Evolutionary conservation across 1,140 invertebrate genomes (phyloP).

Genomic region (Lepidurus arcticus): DNA sequence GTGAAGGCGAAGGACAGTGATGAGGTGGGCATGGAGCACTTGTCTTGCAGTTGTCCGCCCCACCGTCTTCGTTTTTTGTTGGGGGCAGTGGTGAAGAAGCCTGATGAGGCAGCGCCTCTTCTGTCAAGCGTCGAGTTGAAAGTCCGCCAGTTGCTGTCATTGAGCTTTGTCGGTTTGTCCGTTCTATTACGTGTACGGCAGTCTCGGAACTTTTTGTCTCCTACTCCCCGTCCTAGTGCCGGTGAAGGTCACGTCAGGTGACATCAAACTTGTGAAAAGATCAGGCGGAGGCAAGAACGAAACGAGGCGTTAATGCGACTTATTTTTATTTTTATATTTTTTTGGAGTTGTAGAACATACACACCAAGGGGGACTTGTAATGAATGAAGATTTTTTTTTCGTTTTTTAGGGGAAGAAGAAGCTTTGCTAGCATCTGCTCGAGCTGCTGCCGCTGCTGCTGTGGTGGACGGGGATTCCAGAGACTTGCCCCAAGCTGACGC

Average conservation of each 20-base stretch:
- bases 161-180: too few species aligned
- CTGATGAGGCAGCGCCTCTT: neutral
- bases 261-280: too few species aligned
- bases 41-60: neutral
- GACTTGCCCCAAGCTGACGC: constrained; percentile 20
- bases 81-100: neutral
- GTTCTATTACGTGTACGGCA: too few species aligned
- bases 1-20: constrained; percentile 9
- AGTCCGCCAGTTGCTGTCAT: neutral
- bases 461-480: neutral
- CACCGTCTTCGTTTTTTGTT: neutral
- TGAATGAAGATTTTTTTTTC: neutral
- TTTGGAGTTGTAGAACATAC: neutral
- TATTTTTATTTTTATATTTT: too few species aligned
- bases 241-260: too few species aligned
- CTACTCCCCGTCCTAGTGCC: too few species aligned
- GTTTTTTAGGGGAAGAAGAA: constrained; percentile 30
- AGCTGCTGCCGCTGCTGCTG: constrained; percentile 24
- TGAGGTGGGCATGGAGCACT: neutral
- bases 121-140: neutral
- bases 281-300: too few species aligned
- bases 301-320: too few species aligned
- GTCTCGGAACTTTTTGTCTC: too few species aligned
- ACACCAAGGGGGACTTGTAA: neutral
- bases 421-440: constrained; percentile 27